phyloP scores from a whole-genome alignment of 2,888 invertebrate genomes.

The Deilephila elpenor region DNA sequence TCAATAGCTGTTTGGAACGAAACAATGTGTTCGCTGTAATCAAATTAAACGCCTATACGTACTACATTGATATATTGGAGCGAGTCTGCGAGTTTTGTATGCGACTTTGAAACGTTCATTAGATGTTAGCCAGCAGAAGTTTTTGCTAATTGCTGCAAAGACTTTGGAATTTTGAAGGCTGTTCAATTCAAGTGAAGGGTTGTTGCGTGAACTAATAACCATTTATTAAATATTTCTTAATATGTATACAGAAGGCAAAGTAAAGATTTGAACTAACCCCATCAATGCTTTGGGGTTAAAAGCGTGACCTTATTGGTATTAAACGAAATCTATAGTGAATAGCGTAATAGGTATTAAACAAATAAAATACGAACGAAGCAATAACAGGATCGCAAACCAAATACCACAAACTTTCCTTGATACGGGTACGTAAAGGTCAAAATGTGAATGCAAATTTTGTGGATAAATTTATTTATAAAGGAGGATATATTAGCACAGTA shows the following conservation, averaged over 20 bases:
- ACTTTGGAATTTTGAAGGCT: background rate
- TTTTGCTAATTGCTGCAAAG: background rate
- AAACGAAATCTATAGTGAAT: no score
- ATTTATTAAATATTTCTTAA: no score
- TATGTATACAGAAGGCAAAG: no score
- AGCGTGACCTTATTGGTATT: no score
- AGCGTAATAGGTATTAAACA: background rate
- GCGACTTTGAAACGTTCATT: conserved; percentile 9
- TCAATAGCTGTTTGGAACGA: conserved; percentile 24
- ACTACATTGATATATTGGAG: conserved; percentile 10
- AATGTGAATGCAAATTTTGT: conserved; percentile 14
- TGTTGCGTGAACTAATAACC: no score
- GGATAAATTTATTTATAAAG: conserved; percentile 11
- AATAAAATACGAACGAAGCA: background rate
- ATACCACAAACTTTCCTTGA: conserved; percentile 6
- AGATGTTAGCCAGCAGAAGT: background rate
- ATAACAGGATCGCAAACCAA: background rate
- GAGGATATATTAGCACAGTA: conserved; percentile 21
- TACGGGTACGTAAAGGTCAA: conserved; percentile 11
- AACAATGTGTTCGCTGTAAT: conserved; percentile 23
- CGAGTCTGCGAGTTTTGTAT: background rate
- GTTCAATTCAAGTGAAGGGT: background rate
- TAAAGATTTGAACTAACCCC: no score
- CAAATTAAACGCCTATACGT: conserved; percentile 20
- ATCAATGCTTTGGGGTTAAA: no score